Conservation (phyloP, 1,140 invertebrate genomes). For the Neotoxoptera formosana region DNA sequence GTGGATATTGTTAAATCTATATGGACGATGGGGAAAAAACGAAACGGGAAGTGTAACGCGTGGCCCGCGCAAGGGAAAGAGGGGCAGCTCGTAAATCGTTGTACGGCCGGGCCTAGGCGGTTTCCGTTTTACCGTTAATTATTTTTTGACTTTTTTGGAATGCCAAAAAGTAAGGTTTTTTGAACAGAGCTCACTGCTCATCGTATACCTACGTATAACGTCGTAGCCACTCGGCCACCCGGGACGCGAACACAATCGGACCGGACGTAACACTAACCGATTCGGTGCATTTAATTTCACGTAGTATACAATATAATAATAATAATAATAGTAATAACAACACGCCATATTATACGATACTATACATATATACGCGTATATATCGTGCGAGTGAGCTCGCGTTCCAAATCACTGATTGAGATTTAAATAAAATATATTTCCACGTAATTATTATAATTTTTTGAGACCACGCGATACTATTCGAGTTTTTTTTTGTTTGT, state of each 20-base stretch:
- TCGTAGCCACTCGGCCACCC: not conserved
- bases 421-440: conserved; percentile 8
- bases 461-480: not conserved
- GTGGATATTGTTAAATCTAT: not conserved
- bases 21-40: not conserved
- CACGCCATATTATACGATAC: not conserved
- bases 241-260: not conserved
- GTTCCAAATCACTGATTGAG: conserved; percentile 14
- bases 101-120: not conserved
- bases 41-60: not conserved
- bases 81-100: not conserved
- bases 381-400: not conserved
- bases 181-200: not conserved
- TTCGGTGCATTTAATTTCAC: not conserved
- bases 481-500: not conserved
- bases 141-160: not conserved
- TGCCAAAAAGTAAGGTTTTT: not conserved
- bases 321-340: not conserved
- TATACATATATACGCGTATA: too few species aligned
- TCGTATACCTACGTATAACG: too few species aligned
- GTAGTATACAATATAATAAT: not conserved
- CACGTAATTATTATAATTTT: conserved; percentile 13
- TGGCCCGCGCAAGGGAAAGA: not conserved
- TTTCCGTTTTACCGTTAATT: not conserved
- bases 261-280: conserved; percentile 31